Evolutionary conservation across 2,113 vertebrate species (phyloP), one percentile per base, ranked within the genome.

Genomic region (Hyla sarda): DNA sequence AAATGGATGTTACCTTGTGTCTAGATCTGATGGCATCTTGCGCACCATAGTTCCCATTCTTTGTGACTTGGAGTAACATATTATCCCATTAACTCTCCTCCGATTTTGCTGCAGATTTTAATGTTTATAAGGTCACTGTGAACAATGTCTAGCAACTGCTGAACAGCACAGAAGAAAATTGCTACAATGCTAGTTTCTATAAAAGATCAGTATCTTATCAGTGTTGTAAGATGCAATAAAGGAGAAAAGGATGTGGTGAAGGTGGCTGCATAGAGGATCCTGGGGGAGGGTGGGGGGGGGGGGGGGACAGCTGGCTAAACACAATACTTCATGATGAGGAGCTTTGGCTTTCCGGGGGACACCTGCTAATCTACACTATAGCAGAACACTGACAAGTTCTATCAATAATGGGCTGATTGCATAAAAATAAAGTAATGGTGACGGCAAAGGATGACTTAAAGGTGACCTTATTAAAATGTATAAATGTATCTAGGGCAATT

Each of bases 171-270:
- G 72, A 11, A 69, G 74, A 78, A 78, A 85, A 78, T 78, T 78
- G 74, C 74, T 85, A 78, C 58, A 85, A 75, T 48, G 82, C 54
- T 1, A 50, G 72, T 77, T 85, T 85, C 54, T 69, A 78, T 67
- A 77, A 78, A 28, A 85, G 74, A 85, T 85, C 74, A 48, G 58
- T 78, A 85, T 78, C 74, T 85, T 78, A 85, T 85, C 74, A 62
- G 74, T 69, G 75, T 52, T 85, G 83, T 85, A 69, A 69, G 60
- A 78, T 78, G 37, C 83, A 78, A 50, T 78, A 79, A 78, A 85
- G 48, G 12, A 83, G 45, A 83, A 56, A 73, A 17, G 65, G 28
- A 73, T 52, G 65, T 12, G 47, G 25, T 45, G 77, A 54, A 34
- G 78, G 54, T 16, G 74, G 78, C 56, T 62, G 78, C 23, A 28